These are phyloP conservation scores for Ptychochromis oligacanthus DNA, from an alignment of 2,113 vertebrate species.

Conservation along the genomic window DNA sequence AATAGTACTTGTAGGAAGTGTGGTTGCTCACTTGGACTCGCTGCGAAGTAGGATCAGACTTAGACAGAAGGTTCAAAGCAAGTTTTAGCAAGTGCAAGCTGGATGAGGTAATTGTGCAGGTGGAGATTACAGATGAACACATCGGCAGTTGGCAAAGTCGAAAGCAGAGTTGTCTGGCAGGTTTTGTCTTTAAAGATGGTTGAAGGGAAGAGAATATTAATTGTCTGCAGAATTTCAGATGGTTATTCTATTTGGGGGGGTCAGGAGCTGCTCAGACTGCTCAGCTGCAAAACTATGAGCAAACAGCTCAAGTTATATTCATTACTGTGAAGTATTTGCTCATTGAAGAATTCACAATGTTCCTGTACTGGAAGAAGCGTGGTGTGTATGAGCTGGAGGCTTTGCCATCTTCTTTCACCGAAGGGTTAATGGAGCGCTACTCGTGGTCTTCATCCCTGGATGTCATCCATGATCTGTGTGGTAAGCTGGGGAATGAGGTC, in stretches of 20 bases:
- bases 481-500: constrained; percentile 77
- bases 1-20: constrained; percentile 10
- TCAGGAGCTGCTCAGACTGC: neutral
- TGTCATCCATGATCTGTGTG: constrained; percentile 83
- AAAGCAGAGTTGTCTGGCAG: constrained; percentile 15
- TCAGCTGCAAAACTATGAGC: neutral
- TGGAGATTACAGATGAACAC: constrained; percentile 52
- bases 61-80: constrained; percentile 62
- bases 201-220: neutral
- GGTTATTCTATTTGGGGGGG: neutral
- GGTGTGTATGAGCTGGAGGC: constrained; percentile 91
- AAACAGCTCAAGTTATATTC: neutral
- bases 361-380: constrained; percentile 92
- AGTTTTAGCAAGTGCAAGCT: constrained; percentile 30
- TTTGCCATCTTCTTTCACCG: constrained; percentile 72
- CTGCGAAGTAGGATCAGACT: constrained; percentile 18
- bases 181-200: constrained; percentile 44
- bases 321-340: neutral
- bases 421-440: constrained; percentile 84
- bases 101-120: constrained; percentile 70
- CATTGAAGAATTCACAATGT: constrained; percentile 78
- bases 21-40: constrained; percentile 20
- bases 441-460: constrained; percentile 91
- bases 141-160: constrained; percentile 45
- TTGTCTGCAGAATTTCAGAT: constrained; percentile 2